Conservation (phyloP, 2,797 vertebrate species). For the Ctenopoma multispine region DNA sequence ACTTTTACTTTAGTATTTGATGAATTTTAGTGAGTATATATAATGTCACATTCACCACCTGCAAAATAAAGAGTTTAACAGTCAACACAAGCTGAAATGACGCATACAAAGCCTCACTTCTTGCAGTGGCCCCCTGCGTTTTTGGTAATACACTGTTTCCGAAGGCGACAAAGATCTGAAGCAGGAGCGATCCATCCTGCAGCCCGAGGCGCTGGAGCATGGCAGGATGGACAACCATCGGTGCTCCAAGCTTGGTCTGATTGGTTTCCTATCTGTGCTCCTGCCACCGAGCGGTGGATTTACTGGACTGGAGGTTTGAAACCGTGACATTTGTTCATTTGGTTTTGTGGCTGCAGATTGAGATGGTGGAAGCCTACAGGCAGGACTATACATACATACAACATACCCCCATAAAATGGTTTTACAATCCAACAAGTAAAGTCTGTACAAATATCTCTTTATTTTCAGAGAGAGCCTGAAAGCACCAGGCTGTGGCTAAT, state of each 20-base stretch:
- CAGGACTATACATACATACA: neutral
- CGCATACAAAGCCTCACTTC: neutral
- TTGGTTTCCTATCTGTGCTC: slow-evolving; percentile 45
- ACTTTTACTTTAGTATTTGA: neutral
- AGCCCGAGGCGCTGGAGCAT: neutral
- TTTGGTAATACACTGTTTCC: slow-evolving; percentile 32
- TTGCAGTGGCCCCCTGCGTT: neutral
- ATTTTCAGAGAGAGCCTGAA: too few species aligned
- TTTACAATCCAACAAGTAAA: neutral
- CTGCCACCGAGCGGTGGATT: slow-evolving; percentile 19
- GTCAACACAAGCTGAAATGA: neutral
- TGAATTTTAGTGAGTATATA: neutral
- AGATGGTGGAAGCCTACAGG: slow-evolving; percentile 21
- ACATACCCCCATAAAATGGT: neutral
- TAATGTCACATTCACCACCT: neutral
- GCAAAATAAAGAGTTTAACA: neutral
- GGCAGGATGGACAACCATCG: slow-evolving; percentile 18
- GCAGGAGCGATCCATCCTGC: slow-evolving; percentile 2
- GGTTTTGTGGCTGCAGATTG: slow-evolving; percentile 31
- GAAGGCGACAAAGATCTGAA: slow-evolving; percentile 36
- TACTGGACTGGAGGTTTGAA: slow-evolving; percentile 22
- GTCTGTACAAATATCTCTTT: too few species aligned
- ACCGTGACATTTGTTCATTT: slow-evolving; percentile 28
- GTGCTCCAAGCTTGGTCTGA: slow-evolving; percentile 38
- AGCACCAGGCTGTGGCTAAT: too few species aligned